A percentile compares a stretch with the other conserved stretches of the same genome.
Conservation (phyloP, 2,797 vertebrate genomes). For the Tadarida brasiliensis region DNA sequence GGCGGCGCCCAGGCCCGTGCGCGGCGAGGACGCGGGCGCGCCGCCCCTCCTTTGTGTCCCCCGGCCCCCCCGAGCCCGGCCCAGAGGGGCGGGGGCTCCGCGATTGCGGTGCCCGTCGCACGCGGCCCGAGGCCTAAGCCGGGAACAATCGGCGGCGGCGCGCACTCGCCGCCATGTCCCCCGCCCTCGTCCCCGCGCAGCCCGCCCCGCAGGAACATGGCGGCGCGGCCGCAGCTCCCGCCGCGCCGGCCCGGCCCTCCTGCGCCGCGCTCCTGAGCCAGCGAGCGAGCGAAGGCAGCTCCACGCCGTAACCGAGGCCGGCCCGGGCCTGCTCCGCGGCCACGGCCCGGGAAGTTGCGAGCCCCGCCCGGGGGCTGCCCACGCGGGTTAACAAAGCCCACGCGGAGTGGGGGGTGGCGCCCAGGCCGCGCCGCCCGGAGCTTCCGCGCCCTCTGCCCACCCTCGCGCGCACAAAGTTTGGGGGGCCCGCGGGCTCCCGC, state of each 20-base stretch:
- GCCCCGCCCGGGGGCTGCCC: slow-evolving; percentile 32
- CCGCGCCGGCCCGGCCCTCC: slow-evolving; percentile 81
- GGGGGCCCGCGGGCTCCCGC: slow-evolving; percentile 71
- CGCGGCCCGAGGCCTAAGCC: slow-evolving; percentile 87
- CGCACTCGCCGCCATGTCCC: slow-evolving; percentile 89
- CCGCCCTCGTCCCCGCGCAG: slow-evolving; percentile 85
- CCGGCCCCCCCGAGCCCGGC: slow-evolving; percentile 86
- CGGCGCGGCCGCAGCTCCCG: slow-evolving; percentile 84
- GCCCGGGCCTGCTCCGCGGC: background rate
- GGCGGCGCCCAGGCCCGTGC: slow-evolving; percentile 87
- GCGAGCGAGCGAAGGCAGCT: background rate
- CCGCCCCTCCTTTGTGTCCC: slow-evolving; percentile 89
- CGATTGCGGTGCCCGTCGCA: slow-evolving; percentile 72
- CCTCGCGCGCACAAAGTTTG: slow-evolving; percentile 78
- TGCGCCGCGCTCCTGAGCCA: slow-evolving; percentile 71
- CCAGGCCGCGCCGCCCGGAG: slow-evolving; percentile 49
- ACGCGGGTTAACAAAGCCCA: slow-evolving; percentile 80
- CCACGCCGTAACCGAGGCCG: background rate
- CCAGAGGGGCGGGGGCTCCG: slow-evolving; percentile 52
- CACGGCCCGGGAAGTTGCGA: background rate
- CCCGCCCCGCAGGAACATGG: slow-evolving; percentile 87
- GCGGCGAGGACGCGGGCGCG: slow-evolving; percentile 81
- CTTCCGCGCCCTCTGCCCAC: slow-evolving; percentile 73
- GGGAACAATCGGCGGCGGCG: slow-evolving; percentile 89
- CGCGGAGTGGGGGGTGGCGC: slow-evolving; percentile 60